Conservation (phyloP, 2,888 invertebrate species). For the Notocelia uddmanniana region DNA sequence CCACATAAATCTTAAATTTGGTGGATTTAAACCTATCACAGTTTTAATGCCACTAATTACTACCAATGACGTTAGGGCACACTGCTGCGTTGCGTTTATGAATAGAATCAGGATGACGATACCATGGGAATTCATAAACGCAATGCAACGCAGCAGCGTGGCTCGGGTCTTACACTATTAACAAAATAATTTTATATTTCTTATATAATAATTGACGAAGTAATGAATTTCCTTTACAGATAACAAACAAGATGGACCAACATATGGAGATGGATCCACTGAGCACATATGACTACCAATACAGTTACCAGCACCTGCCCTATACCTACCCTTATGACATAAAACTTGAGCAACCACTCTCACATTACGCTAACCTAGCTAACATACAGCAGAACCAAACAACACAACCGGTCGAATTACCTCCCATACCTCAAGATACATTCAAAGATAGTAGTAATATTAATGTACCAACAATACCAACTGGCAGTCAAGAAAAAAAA, state of each 20-base stretch:
- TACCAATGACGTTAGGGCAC: no score
- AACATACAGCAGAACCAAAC: conserved; percentile 31
- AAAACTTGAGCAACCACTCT: conserved; percentile 51
- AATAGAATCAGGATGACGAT: no score
- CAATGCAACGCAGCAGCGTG: no score
- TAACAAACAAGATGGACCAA: conserved; percentile 57
- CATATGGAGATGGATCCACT: conserved; percentile 69
- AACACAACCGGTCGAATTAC: conserved; percentile 14
- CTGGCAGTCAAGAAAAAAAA: conserved; percentile 46
- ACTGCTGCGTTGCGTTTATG: no score
- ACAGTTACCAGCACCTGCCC: conserved; percentile 49
- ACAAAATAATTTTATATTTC: no score
- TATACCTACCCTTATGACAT: conserved; percentile 52
- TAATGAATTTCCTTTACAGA: conserved; percentile 43
- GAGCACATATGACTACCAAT: conserved; percentile 62
- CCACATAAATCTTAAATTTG: no score
- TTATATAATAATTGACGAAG: background rate
- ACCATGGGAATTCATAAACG: no score
- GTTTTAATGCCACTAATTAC: no score
- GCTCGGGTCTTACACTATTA: no score
- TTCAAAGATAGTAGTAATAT: background rate
- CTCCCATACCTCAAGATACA: conserved; percentile 5
- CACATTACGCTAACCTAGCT: conserved; percentile 41
- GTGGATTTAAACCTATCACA: no score
- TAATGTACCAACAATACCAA: conserved; percentile 23